Evolutionary conservation across 2,888 invertebrate species (phyloP), one percentile per base, ranked within the genome.

Genomic region (Pyrochroa serraticornis): DNA sequence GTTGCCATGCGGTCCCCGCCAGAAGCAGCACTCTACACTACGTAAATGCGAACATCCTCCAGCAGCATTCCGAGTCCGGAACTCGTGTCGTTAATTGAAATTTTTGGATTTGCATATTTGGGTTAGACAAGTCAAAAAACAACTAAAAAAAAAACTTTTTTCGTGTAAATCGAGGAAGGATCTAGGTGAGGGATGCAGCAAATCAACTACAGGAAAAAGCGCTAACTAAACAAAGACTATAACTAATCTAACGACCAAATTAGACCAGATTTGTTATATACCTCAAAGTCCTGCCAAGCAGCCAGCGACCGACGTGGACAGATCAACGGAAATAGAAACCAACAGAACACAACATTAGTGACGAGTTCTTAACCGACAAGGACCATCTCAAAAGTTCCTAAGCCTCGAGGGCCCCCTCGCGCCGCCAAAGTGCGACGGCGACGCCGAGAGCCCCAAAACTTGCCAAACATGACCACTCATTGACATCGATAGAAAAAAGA

Each of bases 321-420:
- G 75, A 76, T 75, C 75, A 72, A 72, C 74, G 74, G 74, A 72
- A 77, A 75, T 71, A 74, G 83, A 86, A 84, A 86, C 83, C 84
- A 80, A 77, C 77, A 76, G 73, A 85, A 85, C 76, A 84, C 82
- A 82, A 83, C 78, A 85, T 86, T 86, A 86, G 85, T 85, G 80
- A 81, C 69, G 66, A 70, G 62, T 64, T 69, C 70, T 66, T 73
- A 82, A 71, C 73, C 74, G 70, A 75, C 89, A 89, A 91, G 91
- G 91, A 92, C 91, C 92, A 92, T 91, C 91, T 92, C 92, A 91
- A 91, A 91, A 91, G 90, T 89, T 90, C 90, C 91, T 87, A 87
- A 85, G 83, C 84, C 81, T 78, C 77, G 69, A 62, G 71, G 72
- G 72, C 70, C 68, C 63, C 71, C 71, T 74, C 70, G 73, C 70